These are phyloP conservation scores for Phyllostomus hastatus DNA, from an alignment of 2,113 vertebrate genomes.

Conservation along the genomic window DNA sequence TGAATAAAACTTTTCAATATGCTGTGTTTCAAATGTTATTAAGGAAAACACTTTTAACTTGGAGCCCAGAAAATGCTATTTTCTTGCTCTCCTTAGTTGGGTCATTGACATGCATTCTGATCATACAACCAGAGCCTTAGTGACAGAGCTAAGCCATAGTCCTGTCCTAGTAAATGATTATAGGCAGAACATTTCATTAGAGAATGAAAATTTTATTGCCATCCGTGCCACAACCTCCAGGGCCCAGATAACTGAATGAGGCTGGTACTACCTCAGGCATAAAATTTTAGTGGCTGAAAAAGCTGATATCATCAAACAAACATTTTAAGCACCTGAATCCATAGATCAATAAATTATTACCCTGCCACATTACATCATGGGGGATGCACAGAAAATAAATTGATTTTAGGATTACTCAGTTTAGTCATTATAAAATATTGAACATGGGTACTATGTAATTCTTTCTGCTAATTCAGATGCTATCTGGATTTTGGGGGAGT, in stretches of 20 bases:
- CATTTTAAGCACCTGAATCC: constrained; percentile 38
- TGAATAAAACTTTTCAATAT: background rate
- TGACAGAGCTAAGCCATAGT: background rate
- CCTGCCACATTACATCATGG: background rate
- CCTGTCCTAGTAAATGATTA: background rate
- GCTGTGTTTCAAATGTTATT: background rate
- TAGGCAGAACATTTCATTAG: background rate
- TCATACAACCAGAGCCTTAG: background rate
- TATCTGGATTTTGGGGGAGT: background rate
- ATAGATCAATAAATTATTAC: constrained; percentile 58
- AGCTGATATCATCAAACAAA: background rate
- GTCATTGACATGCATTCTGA: background rate
- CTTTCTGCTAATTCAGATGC: constrained; percentile 27
- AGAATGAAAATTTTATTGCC: constrained; percentile 37
- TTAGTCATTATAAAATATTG: constrained; percentile 15
- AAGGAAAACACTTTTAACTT: background rate
- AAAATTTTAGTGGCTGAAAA: constrained; percentile 3
- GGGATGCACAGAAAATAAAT: constrained; percentile 40
- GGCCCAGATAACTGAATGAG: background rate
- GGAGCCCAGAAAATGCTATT: background rate
- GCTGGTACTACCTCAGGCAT: background rate
- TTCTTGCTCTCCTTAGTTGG: background rate
- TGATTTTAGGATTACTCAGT: constrained; percentile 23
- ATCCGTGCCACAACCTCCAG: background rate
- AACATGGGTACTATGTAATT: background rate